These are phyloP conservation scores for Melanotaenia trifasciata DNA, from an alignment of 2,797 vertebrate genomes.

Conservation along the genomic window DNA sequence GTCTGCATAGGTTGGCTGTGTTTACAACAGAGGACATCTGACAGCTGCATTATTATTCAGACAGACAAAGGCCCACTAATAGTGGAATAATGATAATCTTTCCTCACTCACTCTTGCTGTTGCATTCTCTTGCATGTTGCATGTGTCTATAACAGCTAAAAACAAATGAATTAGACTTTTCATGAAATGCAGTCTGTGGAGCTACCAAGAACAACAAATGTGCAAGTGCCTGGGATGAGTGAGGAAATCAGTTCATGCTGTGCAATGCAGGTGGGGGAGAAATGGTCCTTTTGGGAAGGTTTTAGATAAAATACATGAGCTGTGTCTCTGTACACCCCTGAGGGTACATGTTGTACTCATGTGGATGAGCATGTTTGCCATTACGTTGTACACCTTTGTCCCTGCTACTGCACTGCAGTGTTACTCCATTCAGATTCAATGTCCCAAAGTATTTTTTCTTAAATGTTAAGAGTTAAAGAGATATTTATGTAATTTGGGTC, in stretches of 20 bases:
- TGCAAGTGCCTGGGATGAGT: slow-evolving; percentile 3
- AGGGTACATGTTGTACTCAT: not conserved
- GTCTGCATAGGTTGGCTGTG: slow-evolving; percentile 30
- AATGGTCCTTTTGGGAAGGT: not conserved
- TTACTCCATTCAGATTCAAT: slow-evolving; percentile 8
- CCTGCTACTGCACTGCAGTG: slow-evolving; percentile 3
- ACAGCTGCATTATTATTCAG: slow-evolving; percentile 56
- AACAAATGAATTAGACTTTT: slow-evolving; percentile 25
- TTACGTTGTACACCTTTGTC: slow-evolving; percentile 11
- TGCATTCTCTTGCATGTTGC: slow-evolving; percentile 8
- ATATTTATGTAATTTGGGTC: not conserved
- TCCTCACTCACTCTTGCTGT: slow-evolving; percentile 15
- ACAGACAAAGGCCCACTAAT: slow-evolving; percentile 40
- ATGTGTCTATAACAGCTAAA: not conserved
- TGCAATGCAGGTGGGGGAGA: not conserved
- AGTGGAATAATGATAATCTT: slow-evolving; percentile 48
- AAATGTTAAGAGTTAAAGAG: not conserved
- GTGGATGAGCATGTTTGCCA: slow-evolving; percentile 12
- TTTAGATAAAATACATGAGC: slow-evolving; percentile 13
- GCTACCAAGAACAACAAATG: slow-evolving; percentile 7
- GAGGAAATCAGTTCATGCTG: slow-evolving; percentile 11
- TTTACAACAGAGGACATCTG: slow-evolving; percentile 44
- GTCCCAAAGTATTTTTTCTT: slow-evolving; percentile 1
- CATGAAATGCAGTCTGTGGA: slow-evolving; percentile 10
- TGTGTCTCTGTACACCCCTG: slow-evolving; percentile 3